These are phyloP conservation scores for Crotalus tigris DNA, from an alignment of 2,113 vertebrate species.

Conservation along the genomic window DNA sequence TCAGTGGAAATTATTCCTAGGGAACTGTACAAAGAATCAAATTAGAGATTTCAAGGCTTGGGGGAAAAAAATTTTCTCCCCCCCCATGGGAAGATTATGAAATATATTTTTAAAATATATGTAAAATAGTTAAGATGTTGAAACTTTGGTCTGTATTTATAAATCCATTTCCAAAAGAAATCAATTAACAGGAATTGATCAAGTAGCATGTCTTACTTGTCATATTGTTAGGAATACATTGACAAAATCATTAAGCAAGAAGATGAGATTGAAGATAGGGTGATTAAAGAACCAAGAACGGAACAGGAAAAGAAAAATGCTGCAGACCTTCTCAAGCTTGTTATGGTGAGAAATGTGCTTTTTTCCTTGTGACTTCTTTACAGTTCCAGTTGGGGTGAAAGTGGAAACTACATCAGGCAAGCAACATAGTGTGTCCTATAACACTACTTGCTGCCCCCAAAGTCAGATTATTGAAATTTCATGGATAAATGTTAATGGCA, in stretches of 20 bases:
- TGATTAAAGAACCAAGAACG: constrained; percentile 77
- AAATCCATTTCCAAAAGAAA: too few relatives aligned
- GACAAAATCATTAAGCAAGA: constrained; percentile 77
- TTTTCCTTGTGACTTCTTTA: not conserved
- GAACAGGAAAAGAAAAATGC: constrained; percentile 73
- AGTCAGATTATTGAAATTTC: not conserved
- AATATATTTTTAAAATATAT: not conserved
- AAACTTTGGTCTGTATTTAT: too few relatives aligned
- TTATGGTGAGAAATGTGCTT: constrained; percentile 70
- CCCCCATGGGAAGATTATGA: not conserved
- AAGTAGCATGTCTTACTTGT: not conserved
- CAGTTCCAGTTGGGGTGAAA: not conserved
- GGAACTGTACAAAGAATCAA: not conserved
- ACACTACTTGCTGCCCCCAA: not conserved
- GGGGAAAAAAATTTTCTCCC: not conserved
- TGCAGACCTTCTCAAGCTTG: constrained; percentile 70
- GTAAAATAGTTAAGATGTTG: not conserved
- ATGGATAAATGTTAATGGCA: not conserved
- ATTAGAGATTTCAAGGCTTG: not conserved
- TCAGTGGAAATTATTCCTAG: not conserved
- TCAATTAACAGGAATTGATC: too few relatives aligned
- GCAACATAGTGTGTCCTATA: not conserved
- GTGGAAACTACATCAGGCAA: not conserved
- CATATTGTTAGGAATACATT: constrained; percentile 76
- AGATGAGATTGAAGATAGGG: constrained; percentile 70